phyloP scores from a whole-genome alignment of 1,140 invertebrate species.

The Bombus vancouverensis region DNA sequence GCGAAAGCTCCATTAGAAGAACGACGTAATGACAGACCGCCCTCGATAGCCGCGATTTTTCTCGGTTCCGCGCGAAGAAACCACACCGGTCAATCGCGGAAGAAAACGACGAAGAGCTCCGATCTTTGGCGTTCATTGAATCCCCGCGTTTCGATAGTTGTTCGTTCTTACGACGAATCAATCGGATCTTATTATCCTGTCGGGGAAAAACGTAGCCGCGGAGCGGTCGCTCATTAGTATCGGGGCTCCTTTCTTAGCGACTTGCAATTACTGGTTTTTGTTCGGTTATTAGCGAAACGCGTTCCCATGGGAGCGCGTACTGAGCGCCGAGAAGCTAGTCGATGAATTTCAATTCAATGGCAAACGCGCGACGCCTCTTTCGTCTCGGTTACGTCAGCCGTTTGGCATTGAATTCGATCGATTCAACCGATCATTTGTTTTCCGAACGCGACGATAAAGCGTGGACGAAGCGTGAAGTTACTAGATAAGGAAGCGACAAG shows the following conservation, averaged over 20 bases:
- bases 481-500: neutral
- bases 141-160: conserved; percentile 15
- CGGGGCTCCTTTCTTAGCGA: neutral
- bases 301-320: conserved; percentile 8
- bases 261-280: conserved; percentile 20
- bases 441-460: neutral
- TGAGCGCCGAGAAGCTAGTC: too few species aligned
- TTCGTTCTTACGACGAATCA: conserved; percentile 34
- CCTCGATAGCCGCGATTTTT: conserved; percentile 16
- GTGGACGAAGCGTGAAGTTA: neutral
- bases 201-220: conserved; percentile 10
- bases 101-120: neutral
- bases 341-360: conserved; percentile 11
- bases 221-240: conserved; percentile 34
- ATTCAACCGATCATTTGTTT: neutral
- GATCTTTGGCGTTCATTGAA: conserved; percentile 41
- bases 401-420: conserved; percentile 24
- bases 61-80: neutral
- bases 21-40: conserved; percentile 53
- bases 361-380: conserved; percentile 1
- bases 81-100: neutral
- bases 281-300: conserved; percentile 30
- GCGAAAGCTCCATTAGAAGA: conserved; percentile 50
- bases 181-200: conserved; percentile 19
- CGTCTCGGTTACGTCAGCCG: neutral